Evolutionary conservation across 2,888 invertebrate species (phyloP).

Genomic region (Dasysyrphus albostriatus): DNA sequence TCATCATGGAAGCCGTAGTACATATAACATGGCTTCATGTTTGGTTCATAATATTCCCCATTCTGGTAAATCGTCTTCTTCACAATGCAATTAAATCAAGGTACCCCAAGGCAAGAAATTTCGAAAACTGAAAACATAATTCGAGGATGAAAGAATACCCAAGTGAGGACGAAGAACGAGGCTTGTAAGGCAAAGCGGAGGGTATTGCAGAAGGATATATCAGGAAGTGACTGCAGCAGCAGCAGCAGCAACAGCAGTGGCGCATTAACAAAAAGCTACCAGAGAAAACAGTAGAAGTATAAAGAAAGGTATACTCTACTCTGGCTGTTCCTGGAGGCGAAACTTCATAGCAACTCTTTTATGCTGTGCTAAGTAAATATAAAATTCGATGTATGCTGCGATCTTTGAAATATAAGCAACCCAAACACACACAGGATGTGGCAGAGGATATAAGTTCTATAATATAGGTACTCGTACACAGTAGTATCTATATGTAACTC

Average conservation of each 20-base stretch:
- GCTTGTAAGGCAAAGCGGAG: neutral
- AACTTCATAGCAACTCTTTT: constrained; percentile 59
- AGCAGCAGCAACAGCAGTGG: constrained; percentile 46
- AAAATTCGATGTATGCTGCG: constrained; percentile 58
- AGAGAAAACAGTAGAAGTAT: neutral
- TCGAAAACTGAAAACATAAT: constrained; percentile 74
- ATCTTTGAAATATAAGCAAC: constrained; percentile 62
- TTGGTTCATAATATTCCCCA: constrained; percentile 21
- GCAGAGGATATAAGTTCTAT: constrained; percentile 25
- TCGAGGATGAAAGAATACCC: constrained; percentile 68
- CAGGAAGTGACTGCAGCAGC: constrained; percentile 15
- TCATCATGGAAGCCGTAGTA: constrained; percentile 22
- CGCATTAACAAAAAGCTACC: constrained; percentile 65
- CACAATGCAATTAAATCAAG: constrained; percentile 74
- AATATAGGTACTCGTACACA: too few species aligned
- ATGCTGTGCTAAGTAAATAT: constrained; percentile 70
- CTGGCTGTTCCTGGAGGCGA: constrained; percentile 44
- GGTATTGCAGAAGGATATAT: constrained; percentile 5
- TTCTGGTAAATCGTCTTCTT: constrained; percentile 58
- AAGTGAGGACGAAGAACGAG: constrained; percentile 5
- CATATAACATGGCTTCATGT: constrained; percentile 36
- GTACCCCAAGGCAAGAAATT: constrained; percentile 70
- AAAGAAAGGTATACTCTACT: constrained; percentile 1
- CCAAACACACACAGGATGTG: constrained; percentile 50
- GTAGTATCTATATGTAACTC: neutral